phyloP scores from a whole-genome alignment of 2,888 invertebrate genomes.

The Phyto melanocephala region DNA sequence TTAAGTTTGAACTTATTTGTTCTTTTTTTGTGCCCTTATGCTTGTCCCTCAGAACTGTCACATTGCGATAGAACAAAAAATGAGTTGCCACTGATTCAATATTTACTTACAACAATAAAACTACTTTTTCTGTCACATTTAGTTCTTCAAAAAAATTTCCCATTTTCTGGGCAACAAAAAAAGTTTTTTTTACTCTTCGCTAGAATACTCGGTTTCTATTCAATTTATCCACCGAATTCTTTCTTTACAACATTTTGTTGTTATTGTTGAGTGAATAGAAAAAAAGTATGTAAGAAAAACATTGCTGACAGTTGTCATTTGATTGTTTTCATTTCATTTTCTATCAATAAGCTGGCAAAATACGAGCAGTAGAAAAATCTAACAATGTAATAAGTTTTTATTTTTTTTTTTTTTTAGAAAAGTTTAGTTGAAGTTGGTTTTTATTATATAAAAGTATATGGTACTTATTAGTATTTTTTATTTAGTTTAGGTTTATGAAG shows the following conservation, averaged over 20 bases:
- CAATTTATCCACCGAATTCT: conserved; percentile 27
- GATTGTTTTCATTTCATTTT: conserved; percentile 66
- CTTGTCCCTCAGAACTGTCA: not conserved
- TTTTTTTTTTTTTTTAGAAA: conserved; percentile 21
- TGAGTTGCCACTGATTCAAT: conserved; percentile 58
- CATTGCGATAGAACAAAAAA: conserved; percentile 4
- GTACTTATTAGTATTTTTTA: conserved; percentile 33
- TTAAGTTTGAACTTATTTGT: conserved; percentile 39
- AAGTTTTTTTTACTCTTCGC: not conserved
- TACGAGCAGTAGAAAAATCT: not conserved
- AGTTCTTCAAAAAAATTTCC: not conserved
- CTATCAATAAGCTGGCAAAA: conserved; percentile 61
- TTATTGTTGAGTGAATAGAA: conserved; percentile 2
- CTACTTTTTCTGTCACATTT: not conserved
- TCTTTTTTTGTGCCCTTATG: not conserved
- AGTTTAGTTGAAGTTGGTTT: conserved; percentile 31
- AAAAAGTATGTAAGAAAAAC: conserved; percentile 27
- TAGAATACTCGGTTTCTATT: conserved; percentile 20
- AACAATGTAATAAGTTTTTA: conserved; percentile 33
- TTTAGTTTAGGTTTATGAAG: conserved; percentile 55
- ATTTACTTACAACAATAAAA: conserved; percentile 46
- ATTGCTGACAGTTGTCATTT: conserved; percentile 65
- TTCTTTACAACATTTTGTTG: conserved; percentile 2
- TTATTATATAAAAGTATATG: not conserved
- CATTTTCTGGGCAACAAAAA: conserved; percentile 8